Evolutionary conservation across 92 coral and sea anemone genomes (phyloP), one percentile per base, ranked within the genome.

Genomic region (Pocillopora grandis): DNA sequence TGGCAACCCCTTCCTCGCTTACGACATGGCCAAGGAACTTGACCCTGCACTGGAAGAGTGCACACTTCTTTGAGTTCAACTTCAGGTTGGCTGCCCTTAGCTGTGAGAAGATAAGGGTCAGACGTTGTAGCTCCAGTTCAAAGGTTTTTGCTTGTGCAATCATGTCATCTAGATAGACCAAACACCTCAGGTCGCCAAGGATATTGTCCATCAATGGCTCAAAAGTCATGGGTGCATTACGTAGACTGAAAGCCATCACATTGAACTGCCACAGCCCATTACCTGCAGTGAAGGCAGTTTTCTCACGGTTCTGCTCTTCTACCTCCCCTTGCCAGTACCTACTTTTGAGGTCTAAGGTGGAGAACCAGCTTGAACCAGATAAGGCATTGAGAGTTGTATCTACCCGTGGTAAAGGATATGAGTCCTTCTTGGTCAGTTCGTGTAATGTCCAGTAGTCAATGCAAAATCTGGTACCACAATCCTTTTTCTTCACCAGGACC

Each of bases 21-120:
- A 91, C 88, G 0, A 81, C 83, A 81, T 91, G 81, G 68, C 92
- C 94, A 66, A 91, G 72, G 59, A 58, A 91, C 33, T 66, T 75
- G 7, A 91, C 94, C 60, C 64, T 78, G 62, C 60, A 58, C 16
- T 62, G 55, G 52, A 83, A 83, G 36, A 83, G 76, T 60, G 52
- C 61, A 65, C 81, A 87, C 77, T 80, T 80, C 77, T 80, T 87
- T 3, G 82, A 81, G 37, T 80, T 77, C 31, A 83, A 72, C 84
- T 83, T 77, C 74, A 83, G 84, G 64, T 83, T 77, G 59, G 91
- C 84, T 36, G 70, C 60, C 60, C 70, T 56, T 58, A 84, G 64
- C 37, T 21, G 58, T 48, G 58, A 33, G 63, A 76, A 66, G 49
- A 76, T 42, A 18, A 14, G 61, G 2, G 35, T 58, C 67, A 84